These are phyloP conservation scores for Aphodius granarius DNA, from an alignment of 2,888 invertebrate species.

Conservation along the genomic window DNA sequence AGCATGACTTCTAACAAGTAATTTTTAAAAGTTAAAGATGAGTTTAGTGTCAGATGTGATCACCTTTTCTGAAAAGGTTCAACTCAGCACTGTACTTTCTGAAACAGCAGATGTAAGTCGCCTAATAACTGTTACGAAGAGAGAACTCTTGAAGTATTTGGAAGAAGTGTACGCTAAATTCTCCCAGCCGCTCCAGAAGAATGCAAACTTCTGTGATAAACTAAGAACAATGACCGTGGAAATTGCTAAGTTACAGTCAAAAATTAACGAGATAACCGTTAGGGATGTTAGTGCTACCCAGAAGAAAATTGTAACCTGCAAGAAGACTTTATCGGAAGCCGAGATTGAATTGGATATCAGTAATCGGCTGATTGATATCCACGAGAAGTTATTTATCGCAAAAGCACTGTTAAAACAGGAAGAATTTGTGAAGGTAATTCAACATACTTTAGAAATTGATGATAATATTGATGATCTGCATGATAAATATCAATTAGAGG, in stretches of 20 bases:
- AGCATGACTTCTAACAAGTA: too few species aligned
- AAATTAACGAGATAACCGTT: conserved; percentile 65
- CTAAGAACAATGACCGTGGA: conserved; percentile 57
- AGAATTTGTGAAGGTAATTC: conserved; percentile 55
- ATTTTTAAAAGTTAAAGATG: conserved; percentile 25
- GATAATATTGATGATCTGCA: conserved; percentile 54
- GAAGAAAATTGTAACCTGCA: conserved; percentile 60
- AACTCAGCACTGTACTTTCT: conserved; percentile 60
- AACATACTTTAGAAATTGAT: conserved; percentile 57
- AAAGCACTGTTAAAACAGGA: conserved; percentile 44
- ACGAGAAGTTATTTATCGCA: conserved; percentile 49
- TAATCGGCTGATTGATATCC: conserved; percentile 50
- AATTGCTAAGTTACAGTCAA: conserved; percentile 58
- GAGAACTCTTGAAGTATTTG: conserved; percentile 63
- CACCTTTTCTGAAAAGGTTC: conserved; percentile 42
- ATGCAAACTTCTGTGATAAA: conserved; percentile 55
- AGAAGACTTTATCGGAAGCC: conserved; percentile 59
- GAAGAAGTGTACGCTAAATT: conserved; percentile 64
- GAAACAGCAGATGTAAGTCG: conserved; percentile 62
- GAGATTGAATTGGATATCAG: conserved; percentile 60
- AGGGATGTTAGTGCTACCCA: conserved; percentile 63
- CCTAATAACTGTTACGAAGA: conserved; percentile 61
- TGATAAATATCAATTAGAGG: conserved; percentile 41
- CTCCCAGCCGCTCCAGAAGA: conserved; percentile 58
- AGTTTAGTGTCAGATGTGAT: conserved; percentile 32